phyloP scores from a whole-genome alignment of 2,113 vertebrate genomes.

The human (Homo sapiens) region GRCh38 chr4:153889501-153890000 shows the following conservation, averaged over 20 bases:
- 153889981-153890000: not conserved
- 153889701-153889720: not conserved
- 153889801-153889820: not conserved
- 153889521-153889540: not conserved
- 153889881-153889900: not conserved
- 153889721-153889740: not conserved
- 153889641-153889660: not conserved
- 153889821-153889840: too few species aligned
- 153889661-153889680: not conserved
- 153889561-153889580: not conserved
- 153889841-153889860: not conserved
- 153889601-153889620: not conserved
- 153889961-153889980: constrained; percentile 12
- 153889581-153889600: not conserved
- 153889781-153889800: not conserved
- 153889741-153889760: not conserved
- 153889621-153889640: not conserved
- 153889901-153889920: not conserved
- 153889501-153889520: not conserved
- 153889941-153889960: not conserved
- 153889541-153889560: not conserved
- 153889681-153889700: not conserved
- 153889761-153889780: not conserved
- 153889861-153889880: not conserved
- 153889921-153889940: not conserved